Evolutionary conservation across 2,797 vertebrate species (phyloP).

Genomic region (Tauraco hartlaubi): DNA sequence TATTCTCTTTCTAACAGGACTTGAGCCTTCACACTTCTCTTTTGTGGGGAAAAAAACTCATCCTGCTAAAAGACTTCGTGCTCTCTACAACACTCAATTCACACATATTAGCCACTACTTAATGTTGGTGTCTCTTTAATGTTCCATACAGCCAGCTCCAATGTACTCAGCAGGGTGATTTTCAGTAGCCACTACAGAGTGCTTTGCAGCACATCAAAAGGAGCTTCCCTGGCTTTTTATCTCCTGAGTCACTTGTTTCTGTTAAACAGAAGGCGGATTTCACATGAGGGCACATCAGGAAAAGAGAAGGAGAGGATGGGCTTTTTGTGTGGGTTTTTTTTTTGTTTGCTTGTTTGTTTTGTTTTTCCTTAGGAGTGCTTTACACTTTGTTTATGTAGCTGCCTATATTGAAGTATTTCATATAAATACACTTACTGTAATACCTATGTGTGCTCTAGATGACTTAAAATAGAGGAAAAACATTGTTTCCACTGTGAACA

Average conservation of each 20-base stretch:
- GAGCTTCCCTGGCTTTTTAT: neutral
- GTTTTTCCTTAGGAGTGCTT: neutral
- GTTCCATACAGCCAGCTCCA: neutral
- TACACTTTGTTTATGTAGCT: neutral
- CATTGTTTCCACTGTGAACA: fast-evolving
- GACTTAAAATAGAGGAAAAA: neutral
- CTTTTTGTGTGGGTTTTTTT: neutral
- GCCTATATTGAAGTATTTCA: neutral
- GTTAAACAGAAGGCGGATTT: neutral
- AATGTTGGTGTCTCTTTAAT: neutral
- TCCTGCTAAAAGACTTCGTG: neutral
- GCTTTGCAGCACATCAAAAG: neutral
- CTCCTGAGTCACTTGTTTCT: neutral
- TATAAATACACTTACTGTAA: neutral
- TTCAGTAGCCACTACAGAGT: neutral
- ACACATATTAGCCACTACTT: neutral
- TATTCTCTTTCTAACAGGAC: neutral
- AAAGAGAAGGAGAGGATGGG: neutral
- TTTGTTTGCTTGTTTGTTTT: neutral
- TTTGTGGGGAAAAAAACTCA: neutral
- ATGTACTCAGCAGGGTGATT: neutral
- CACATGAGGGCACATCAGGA: neutral
- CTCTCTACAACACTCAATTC: neutral
- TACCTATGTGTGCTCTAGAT: neutral
- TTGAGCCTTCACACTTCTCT: neutral